A percentile compares a stretch with the other conserved stretches of the same genome.
phyloP scores from a whole-genome alignment of 1,140 invertebrate genomes.

The Anastrepha obliqua region DNA sequence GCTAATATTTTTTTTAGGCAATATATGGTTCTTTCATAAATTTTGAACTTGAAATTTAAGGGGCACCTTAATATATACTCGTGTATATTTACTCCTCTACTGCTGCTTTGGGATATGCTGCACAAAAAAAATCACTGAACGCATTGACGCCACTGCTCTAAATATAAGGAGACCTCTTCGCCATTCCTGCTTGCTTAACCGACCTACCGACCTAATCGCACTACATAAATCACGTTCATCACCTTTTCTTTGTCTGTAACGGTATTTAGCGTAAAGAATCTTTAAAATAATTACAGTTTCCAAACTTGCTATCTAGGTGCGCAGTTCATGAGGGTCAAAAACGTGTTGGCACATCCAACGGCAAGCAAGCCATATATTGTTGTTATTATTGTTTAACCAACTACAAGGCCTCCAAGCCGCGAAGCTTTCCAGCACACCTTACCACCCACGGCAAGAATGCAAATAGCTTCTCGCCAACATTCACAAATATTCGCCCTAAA shows the following conservation, averaged over 20 bases:
- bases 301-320: constrained; percentile 8
- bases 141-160: background rate
- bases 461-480: background rate
- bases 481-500: background rate
- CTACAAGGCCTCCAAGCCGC: background rate
- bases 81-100: too few species aligned
- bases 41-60: too few species aligned
- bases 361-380: background rate
- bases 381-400: background rate
- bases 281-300: constrained; percentile 55
- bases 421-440: background rate
- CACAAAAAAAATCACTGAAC: too few species aligned
- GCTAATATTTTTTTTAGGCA: too few species aligned
- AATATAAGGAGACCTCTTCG: background rate
- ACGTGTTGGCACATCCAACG: background rate
- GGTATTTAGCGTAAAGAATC: constrained; percentile 52
- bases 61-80: too few species aligned
- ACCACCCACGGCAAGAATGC: background rate
- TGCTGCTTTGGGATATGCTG: background rate
- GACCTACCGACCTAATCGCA: constrained; percentile 29
- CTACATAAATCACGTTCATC: constrained; percentile 36
- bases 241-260: background rate
- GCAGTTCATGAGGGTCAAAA: background rate
- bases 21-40: too few species aligned
- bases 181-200: background rate